Evolutionary conservation across 1,140 invertebrate genomes (phyloP).

Genomic region (Drosophila kikkawai): DNA sequence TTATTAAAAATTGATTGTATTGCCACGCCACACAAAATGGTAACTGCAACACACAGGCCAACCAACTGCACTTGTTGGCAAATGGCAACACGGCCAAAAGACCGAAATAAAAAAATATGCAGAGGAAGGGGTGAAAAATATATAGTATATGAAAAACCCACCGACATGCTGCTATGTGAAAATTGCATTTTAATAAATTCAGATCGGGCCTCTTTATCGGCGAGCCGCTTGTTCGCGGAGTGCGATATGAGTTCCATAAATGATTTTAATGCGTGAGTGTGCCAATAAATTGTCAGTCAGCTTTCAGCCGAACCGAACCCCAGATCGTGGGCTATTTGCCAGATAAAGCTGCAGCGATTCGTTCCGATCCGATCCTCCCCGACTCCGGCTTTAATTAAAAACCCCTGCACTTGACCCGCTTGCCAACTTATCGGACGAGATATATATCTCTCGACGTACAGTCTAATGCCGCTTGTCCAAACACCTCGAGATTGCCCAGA

Average conservation of each 20-base stretch:
- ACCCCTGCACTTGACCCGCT: constrained; percentile 74
- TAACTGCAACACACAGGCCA: constrained; percentile 33
- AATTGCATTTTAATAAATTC: constrained; percentile 83
- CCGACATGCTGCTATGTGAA: constrained; percentile 62
- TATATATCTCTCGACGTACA: constrained; percentile 57
- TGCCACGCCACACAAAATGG: constrained; percentile 65
- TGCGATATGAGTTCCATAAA: constrained; percentile 67
- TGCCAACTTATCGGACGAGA: constrained; percentile 57
- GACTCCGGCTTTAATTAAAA: constrained; percentile 63
- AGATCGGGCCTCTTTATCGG: constrained; percentile 73
- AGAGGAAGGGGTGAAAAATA: constrained; percentile 23
- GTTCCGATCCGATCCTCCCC: background rate
- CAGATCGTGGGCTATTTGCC: constrained; percentile 51
- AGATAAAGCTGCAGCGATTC: constrained; percentile 26
- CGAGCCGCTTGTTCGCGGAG: constrained; percentile 41
- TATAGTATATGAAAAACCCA: constrained; percentile 34
- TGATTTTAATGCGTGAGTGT: constrained; percentile 78
- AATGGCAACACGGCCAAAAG: constrained; percentile 29
- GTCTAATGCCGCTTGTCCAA: constrained; percentile 49
- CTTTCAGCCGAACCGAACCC: constrained; percentile 17
- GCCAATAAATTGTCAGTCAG: constrained; percentile 70
- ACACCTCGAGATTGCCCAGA: constrained; percentile 54
- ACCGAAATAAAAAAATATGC: constrained; percentile 20
- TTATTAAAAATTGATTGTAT: constrained; percentile 83
- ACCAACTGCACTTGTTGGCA: constrained; percentile 66